Percentiles rank a stretch among this genome's conserved stretches.
Conservation (phyloP, 2,888 invertebrate species). For the Scaptomyza parva region DNA sequence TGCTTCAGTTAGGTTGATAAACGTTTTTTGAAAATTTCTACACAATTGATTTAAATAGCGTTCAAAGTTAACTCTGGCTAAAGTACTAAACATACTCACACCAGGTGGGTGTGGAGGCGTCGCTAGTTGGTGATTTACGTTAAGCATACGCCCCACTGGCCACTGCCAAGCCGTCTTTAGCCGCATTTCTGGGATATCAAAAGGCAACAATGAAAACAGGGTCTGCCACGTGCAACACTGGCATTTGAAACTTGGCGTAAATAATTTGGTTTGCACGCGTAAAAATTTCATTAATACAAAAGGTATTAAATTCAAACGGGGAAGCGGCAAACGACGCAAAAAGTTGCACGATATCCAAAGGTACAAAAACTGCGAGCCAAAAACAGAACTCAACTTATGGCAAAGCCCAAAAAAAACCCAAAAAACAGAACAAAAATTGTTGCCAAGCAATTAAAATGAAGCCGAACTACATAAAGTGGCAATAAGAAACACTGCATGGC, state of each 20-base stretch:
- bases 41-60: conserved; percentile 77
- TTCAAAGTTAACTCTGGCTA: conserved; percentile 44
- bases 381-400: conserved; percentile 24
- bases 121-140: conserved; percentile 45
- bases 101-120: background rate
- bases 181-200: background rate
- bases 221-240: conserved; percentile 21
- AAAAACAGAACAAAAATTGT: conserved; percentile 28
- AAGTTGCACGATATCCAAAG: conserved; percentile 27
- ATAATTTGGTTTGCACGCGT: conserved; percentile 56
- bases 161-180: conserved; percentile 11
- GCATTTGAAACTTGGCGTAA: conserved; percentile 44
- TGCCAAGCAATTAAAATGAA: conserved; percentile 48
- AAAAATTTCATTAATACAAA: conserved; percentile 65
- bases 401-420: too few relatives aligned
- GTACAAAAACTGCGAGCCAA: background rate
- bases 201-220: conserved; percentile 12
- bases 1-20: conserved; percentile 34
- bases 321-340: conserved; percentile 6
- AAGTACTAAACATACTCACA: conserved; percentile 11
- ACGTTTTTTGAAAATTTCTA: conserved; percentile 69
- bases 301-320: conserved; percentile 56
- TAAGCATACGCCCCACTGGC: conserved; percentile 54
- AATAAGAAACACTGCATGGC: conserved; percentile 20
- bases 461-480: conserved; percentile 30